Evolutionary conservation across 2,113 vertebrate species (phyloP), one percentile per base, ranked within the genome.

Genomic region (Nesogale talazaci): DNA sequence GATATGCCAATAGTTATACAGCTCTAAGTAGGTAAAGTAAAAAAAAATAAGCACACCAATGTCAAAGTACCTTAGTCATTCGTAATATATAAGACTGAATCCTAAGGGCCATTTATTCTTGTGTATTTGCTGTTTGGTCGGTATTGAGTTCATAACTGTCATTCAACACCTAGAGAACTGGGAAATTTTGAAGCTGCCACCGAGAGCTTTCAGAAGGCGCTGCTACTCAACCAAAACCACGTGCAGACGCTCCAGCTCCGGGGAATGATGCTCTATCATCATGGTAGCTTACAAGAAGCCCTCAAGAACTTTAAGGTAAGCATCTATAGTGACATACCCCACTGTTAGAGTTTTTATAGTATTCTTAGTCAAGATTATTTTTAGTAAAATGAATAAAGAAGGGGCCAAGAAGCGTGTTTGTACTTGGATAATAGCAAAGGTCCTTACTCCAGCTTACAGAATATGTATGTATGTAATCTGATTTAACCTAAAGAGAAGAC

Each of bases 261-360:
- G 34, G 99, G 99, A 46, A 99, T 99, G 98, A 99, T 99, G 99
- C 98, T 99, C 22, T 99, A 99, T 95, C 99, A 99, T 96, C 99
- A 99, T 4, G 99, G 99, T 93, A 99, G 98, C 59, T 97, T 99
- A 91, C 98, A 99, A 92, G 99, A 99, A 94, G 99, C 99, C 38
- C 98, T 99, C 0, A 98, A 99, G 93, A 99, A 99, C 98, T 99
- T 99, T 92, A 99, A 99, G 99, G 99, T 99, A 97, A 96, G 97
- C 36, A 42, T 36, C 36, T 1, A 0, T 56, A 1, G 10, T 16
- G 20, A 16, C 14, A 3, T 38, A 29, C 42, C 1, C 38, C 1
- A 1, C 0, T 8, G 0, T 25, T 46, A 3, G n/a, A 34, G 7
- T 42, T 38, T 40, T 56, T 27, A 19, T 19, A 2, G 25, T 29